A percentile compares a stretch with the other conserved stretches of the same genome.
Evolutionary conservation across 2,888 invertebrate species (phyloP).

Genomic region (Eurytoma adleriae): DNA sequence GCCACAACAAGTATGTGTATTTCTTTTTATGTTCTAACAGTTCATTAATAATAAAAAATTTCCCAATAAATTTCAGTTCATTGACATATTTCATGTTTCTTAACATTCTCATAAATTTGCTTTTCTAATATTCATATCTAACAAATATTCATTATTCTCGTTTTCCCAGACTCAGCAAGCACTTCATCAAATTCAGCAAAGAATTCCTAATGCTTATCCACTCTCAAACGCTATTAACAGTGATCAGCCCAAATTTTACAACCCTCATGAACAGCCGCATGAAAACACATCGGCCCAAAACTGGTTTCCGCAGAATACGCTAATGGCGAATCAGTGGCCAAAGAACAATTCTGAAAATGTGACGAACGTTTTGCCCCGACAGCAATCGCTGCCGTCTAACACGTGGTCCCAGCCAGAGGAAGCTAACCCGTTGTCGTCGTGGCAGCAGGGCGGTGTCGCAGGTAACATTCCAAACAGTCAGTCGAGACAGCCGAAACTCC

Average conservation of each 20-base stretch:
- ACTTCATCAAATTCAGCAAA: constrained; percentile 53
- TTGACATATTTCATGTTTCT: neutral
- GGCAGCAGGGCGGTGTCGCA: constrained; percentile 55
- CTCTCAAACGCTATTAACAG: constrained; percentile 45
- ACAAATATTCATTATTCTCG: constrained; percentile 35
- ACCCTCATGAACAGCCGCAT: constrained; percentile 48
- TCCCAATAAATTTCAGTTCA: neutral
- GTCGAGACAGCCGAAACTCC: constrained; percentile 56
- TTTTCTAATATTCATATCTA: constrained; percentile 15
- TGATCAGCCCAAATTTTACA: constrained; percentile 55
- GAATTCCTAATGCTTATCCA: constrained; percentile 49
- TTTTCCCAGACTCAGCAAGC: constrained; percentile 43
- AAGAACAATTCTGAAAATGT: constrained; percentile 63
- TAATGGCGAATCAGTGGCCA: constrained; percentile 62
- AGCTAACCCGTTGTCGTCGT: constrained; percentile 47
- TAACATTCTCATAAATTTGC: neutral
- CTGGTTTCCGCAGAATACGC: constrained; percentile 56
- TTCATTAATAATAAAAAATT: neutral
- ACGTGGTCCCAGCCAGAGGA: constrained; percentile 53
- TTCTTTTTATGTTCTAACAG: neutral
- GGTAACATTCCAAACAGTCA: constrained; percentile 54
- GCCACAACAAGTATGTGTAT: constrained; percentile 56
- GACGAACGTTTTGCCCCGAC: constrained; percentile 56
- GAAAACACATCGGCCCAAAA: constrained; percentile 49
- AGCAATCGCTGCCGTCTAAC: constrained; percentile 54